These are phyloP conservation scores for Corydoras maculifer DNA, from an alignment of 2,113 vertebrate genomes.

Conservation along the genomic window DNA sequence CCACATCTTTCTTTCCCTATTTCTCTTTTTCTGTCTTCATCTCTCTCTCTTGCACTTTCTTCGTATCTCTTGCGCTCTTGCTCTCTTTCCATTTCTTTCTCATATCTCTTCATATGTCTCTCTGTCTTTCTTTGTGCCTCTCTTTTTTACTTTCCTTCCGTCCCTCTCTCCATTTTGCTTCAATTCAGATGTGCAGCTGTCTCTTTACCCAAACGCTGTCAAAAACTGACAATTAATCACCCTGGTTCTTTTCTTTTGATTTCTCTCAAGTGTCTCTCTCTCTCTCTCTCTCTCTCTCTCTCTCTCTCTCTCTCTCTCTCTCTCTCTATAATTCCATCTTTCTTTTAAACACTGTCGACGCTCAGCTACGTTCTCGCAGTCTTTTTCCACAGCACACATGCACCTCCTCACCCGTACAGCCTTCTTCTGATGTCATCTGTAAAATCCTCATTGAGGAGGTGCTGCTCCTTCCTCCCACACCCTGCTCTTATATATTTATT, in stretches of 20 bases:
- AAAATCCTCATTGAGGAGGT: neutral
- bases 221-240: conserved; percentile 30
- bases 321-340: neutral
- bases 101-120: neutral
- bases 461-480: no score
- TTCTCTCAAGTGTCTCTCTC: neutral
- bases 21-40: neutral
- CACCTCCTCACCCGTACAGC: neutral
- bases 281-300: neutral
- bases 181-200: neutral
- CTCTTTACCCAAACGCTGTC: neutral
- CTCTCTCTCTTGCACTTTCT: conserved; percentile 23
- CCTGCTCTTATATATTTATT: no score
- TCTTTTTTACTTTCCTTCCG: neutral
- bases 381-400: conserved; percentile 1
- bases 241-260: conserved; percentile 16
- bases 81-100: neutral
- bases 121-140: neutral
- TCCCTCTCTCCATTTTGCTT: neutral
- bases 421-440: conserved; percentile 25
- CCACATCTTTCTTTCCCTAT: neutral
- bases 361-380: neutral
- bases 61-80: conserved; percentile 13
- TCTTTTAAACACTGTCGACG: conserved; percentile 1
- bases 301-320: neutral